Conservation (phyloP, 2,888 invertebrate genomes). For the Heterodera filipjevi region DNA sequence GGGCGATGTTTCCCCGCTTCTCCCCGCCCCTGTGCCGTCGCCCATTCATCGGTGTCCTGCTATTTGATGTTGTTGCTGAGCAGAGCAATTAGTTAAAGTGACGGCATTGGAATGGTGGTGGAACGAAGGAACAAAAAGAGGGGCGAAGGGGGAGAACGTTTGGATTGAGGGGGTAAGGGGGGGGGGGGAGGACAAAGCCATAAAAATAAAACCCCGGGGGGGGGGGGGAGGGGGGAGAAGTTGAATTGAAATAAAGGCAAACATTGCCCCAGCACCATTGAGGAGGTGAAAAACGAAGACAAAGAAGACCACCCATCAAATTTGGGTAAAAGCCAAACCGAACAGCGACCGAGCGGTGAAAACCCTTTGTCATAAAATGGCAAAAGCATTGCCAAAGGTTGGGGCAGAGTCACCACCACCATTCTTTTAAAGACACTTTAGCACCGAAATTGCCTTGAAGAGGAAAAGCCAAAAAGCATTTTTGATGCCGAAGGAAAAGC, state of each 20-base stretch:
- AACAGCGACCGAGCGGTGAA: background rate
- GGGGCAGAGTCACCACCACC: background rate
- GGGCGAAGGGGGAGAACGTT: constrained; percentile 8
- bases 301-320: background rate
- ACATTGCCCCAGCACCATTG: background rate
- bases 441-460: too few species aligned
- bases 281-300: background rate
- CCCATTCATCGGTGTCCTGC: constrained; percentile 11
- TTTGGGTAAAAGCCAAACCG: background rate
- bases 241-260: constrained; percentile 2
- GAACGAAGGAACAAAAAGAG: background rate
- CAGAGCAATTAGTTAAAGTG: constrained; percentile 22
- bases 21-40: constrained; percentile 21
- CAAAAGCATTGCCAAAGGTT: background rate
- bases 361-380: background rate
- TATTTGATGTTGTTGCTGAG: too few species aligned
- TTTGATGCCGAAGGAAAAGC: too few species aligned
- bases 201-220: background rate
- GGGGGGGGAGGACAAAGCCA: background rate
- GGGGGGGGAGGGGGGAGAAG: too few species aligned
- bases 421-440: too few species aligned
- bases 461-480: too few species aligned
- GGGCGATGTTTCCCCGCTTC: too few species aligned
- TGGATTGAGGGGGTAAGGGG: too few species aligned
- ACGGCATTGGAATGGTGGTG: background rate